Evolutionary conservation across 2,888 invertebrate species (phyloP).

Genomic region (Drosophila falleni): DNA sequence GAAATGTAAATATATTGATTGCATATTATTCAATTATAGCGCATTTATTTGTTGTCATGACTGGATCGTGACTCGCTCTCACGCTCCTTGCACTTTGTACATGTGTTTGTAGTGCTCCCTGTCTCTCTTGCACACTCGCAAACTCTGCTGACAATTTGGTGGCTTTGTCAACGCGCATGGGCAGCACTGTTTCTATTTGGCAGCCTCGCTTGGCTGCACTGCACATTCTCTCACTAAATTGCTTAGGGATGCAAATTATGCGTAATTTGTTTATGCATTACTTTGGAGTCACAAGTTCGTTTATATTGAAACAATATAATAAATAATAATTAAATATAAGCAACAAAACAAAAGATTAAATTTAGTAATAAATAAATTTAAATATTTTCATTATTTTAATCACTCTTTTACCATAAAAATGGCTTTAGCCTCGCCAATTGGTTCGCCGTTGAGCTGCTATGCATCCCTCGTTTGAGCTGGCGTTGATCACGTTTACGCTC

Average conservation of each 20-base stretch:
- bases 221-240: conserved; percentile 31
- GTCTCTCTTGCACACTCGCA: conserved; percentile 20
- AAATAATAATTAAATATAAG: not conserved
- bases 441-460: conserved; percentile 11
- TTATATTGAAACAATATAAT: not conserved
- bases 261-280: conserved; percentile 4
- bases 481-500: conserved; percentile 39
- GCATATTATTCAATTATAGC: conserved; percentile 26
- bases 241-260: conserved; percentile 39
- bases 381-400: not conserved
- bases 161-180: conserved; percentile 61
- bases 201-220: conserved; percentile 50
- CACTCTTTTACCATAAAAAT: not conserved
- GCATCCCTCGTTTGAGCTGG: conserved; percentile 42
- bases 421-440: conserved; percentile 20
- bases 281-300: not conserved
- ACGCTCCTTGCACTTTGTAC: conserved; percentile 12
- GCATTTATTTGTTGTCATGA: conserved; percentile 39
- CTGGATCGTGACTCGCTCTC: conserved; percentile 17
- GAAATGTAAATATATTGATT: not conserved
- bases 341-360: not conserved
- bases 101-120: not conserved
- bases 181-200: conserved; percentile 50
- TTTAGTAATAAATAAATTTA: not conserved
- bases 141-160: conserved; percentile 30